Percentiles rank a stretch among this genome's conserved stretches.
phyloP scores from a whole-genome alignment of 1,140 invertebrate species.

The Anthonomus grandis region DNA sequence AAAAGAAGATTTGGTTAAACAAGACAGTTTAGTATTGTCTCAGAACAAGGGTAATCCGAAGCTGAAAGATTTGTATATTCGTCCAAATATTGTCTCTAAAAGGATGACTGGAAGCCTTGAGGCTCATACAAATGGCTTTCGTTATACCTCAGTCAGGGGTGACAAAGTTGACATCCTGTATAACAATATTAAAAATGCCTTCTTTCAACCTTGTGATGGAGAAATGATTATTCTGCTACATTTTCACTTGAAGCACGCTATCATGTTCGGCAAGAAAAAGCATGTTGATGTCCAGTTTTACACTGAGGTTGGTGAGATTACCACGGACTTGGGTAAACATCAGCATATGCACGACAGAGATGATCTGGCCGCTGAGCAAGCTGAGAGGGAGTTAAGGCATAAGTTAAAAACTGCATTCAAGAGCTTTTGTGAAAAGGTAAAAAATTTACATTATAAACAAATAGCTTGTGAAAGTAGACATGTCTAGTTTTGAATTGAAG shows the following conservation, averaged over 20 bases:
- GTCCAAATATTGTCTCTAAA: slow-evolving; percentile 98
- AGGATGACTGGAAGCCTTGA: slow-evolving; percentile 93
- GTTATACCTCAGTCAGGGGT: slow-evolving; percentile 96
- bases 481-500: no score
- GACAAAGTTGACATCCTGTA: slow-evolving; percentile 99
- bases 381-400: slow-evolving; percentile 93
- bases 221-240: slow-evolving; percentile 99
- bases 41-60: slow-evolving; percentile 98
- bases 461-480: no score
- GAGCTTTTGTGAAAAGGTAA: slow-evolving; percentile 92
- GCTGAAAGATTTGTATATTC: slow-evolving; percentile 96
- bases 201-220: slow-evolving; percentile 98
- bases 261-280: slow-evolving; percentile 99
- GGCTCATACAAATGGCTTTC: slow-evolving; percentile 96
- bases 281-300: slow-evolving; percentile 99
- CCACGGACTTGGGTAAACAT: slow-evolving; percentile 98
- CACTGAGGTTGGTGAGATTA: slow-evolving; percentile 99
- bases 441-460: no score
- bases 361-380: slow-evolving; percentile 97
- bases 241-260: slow-evolving; percentile 98
- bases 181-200: slow-evolving; percentile 99
- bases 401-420: slow-evolving; percentile 98
- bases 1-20: slow-evolving; percentile 97
- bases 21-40: slow-evolving; percentile 94
- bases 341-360: slow-evolving; percentile 99